These are phyloP conservation scores for Channa striata DNA, from an alignment of 2,797 vertebrate genomes.

Conservation along the genomic window DNA sequence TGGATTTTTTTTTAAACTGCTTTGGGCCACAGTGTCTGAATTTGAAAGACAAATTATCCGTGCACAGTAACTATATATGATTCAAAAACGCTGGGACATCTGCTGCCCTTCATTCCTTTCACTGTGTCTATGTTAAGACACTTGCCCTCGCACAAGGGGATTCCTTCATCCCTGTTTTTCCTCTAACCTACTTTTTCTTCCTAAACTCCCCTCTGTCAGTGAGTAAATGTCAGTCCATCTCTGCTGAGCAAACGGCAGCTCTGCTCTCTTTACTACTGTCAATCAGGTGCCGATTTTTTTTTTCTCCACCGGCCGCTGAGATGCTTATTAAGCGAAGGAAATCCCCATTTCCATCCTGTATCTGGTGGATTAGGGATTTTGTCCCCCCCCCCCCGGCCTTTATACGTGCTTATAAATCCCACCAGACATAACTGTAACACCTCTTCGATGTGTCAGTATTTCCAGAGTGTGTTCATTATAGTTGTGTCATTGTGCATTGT, in stretches of 20 bases:
- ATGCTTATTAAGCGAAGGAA: conserved; percentile 65
- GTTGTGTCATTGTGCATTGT: conserved; percentile 21
- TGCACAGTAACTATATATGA: background rate
- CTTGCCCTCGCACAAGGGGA: background rate
- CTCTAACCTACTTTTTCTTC: conserved; percentile 24
- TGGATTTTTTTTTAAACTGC: conserved; percentile 3
- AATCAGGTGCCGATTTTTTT: conserved; percentile 25
- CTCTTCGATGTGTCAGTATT: conserved; percentile 31
- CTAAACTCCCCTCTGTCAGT: conserved; percentile 13
- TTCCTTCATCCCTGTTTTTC: conserved; percentile 24
- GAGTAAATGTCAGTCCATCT: conserved; percentile 34
- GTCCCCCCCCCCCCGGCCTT: conserved; percentile 27
- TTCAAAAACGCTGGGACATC: background rate
- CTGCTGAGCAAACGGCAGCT: conserved; percentile 14
- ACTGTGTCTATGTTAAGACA: background rate
- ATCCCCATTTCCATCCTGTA: conserved; percentile 52
- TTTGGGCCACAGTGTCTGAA: background rate
- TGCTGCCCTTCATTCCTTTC: background rate
- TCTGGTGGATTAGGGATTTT: conserved; percentile 51
- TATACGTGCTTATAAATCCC: conserved; percentile 51
- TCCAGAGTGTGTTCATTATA: conserved; percentile 22
- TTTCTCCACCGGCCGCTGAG: conserved; percentile 27
- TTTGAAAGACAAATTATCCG: conserved; percentile 5
- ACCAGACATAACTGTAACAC: conserved; percentile 38
- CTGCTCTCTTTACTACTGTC: conserved; percentile 48